Conservation (phyloP, 1,140 invertebrate species). For the Cydia fagiglandana region DNA sequence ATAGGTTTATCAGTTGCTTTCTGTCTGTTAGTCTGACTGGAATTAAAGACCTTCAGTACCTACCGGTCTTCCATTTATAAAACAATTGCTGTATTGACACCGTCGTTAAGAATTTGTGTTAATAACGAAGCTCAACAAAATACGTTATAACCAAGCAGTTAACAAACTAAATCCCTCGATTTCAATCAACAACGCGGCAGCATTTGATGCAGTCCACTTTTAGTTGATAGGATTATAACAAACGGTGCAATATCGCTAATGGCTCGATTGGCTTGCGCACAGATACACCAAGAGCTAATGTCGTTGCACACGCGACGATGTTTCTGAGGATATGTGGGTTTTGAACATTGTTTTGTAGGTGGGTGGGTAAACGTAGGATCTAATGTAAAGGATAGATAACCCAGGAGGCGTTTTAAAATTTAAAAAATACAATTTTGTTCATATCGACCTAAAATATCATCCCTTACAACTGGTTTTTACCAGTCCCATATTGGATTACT, state of each 20-base stretch:
- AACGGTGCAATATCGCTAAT: constrained; percentile 18
- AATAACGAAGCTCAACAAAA: neutral
- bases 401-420: too few species aligned
- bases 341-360: neutral
- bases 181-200: constrained; percentile 10
- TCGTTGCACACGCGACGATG: neutral
- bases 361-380: neutral
- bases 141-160: neutral
- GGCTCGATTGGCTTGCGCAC: constrained; percentile 12
- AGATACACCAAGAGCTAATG: neutral
- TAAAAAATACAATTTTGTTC: too few species aligned
- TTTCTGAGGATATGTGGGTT: neutral
- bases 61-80: too few species aligned
- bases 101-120: neutral
- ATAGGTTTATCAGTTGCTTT: too few species aligned
- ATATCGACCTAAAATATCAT: too few species aligned
- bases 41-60: too few species aligned
- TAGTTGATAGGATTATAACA: constrained; percentile 19
- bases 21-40: too few species aligned
- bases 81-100: too few species aligned
- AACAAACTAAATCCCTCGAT: constrained; percentile 1
- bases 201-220: constrained; percentile 16
- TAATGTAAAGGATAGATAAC: too few species aligned
- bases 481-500: too few species aligned
- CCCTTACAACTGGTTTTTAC: too few species aligned